These are phyloP conservation scores for Scleropages formosus DNA, from an alignment of 2,797 vertebrate genomes.

Conservation along the genomic window DNA sequence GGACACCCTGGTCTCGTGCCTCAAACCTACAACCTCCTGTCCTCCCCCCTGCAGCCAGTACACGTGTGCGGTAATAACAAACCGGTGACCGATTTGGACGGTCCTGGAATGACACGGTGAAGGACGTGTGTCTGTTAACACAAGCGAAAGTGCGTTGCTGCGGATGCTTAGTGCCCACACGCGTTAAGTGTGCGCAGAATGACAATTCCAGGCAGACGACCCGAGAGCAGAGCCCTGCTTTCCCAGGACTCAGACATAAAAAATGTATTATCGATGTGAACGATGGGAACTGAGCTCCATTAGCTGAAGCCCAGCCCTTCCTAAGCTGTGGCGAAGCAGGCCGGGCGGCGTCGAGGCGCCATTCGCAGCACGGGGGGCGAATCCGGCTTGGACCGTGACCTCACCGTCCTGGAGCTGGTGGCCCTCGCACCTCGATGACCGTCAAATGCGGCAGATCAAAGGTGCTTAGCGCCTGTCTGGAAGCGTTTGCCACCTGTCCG, in stretches of 20 bases:
- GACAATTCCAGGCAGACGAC: no score
- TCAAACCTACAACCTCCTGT: not conserved
- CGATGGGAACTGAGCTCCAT: not conserved
- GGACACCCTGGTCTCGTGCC: not conserved
- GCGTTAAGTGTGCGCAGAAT: not conserved
- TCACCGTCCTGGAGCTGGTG: not conserved
- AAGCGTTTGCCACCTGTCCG: no score
- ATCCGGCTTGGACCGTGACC: not conserved
- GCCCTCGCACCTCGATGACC: not conserved
- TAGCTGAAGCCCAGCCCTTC: not conserved
- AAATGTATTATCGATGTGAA: slow-evolving; percentile 9
- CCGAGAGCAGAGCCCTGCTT: not conserved
- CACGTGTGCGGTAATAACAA: no score
- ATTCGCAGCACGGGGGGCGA: not conserved
- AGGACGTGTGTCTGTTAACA: no score
- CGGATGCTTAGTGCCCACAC: not conserved
- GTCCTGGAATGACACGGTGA: no score
- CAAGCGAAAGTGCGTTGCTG: no score
- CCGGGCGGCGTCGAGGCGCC: not conserved
- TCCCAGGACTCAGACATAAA: not conserved
- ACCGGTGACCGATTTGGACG: no score
- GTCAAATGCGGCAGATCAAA: not conserved
- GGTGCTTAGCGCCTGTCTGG: no score
- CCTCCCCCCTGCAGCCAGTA: no score
- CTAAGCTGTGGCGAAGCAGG: not conserved